Evolutionary conservation across 2,888 invertebrate species (phyloP).

Genomic region (Metallyticus violacea): DNA sequence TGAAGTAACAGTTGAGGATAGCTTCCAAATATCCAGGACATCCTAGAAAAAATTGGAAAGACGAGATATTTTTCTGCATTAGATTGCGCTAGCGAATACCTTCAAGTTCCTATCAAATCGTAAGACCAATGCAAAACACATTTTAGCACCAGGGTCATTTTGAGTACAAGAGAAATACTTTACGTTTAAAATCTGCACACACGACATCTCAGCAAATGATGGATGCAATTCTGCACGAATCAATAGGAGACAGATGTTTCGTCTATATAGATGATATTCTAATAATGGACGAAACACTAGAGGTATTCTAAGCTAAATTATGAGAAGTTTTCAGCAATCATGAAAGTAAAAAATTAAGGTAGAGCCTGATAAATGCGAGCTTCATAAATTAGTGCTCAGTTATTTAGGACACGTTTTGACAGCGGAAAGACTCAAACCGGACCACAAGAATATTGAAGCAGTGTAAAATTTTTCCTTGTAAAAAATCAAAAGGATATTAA

Average conservation of each 20-base stretch:
- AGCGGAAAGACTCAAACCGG: slow-evolving; percentile 22
- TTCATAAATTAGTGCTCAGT: no score
- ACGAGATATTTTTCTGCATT: not conserved
- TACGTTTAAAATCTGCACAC: not conserved
- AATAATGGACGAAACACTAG: not conserved
- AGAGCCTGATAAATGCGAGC: slow-evolving; percentile 28
- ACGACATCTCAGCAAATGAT: not conserved
- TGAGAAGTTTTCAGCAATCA: slow-evolving; percentile 24
- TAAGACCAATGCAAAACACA: not conserved
- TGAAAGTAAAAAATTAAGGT: not conserved
- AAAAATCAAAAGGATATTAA: not conserved
- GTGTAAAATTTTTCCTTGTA: not conserved
- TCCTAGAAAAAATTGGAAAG: not conserved
- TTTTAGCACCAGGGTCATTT: not conserved
- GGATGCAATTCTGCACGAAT: no score
- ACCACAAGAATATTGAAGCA: not conserved
- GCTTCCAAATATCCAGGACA: not conserved
- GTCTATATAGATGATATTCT: slow-evolving; percentile 35
- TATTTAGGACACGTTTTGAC: no score
- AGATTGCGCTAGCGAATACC: slow-evolving; percentile 11
- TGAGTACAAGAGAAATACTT: not conserved
- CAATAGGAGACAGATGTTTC: no score
- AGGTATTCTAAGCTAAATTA: not conserved
- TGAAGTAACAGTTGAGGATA: not conserved
- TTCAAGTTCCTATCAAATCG: not conserved